Evolutionary conservation across 1,140 invertebrate genomes (phyloP), one percentile per base, ranked within the genome.

Genomic region (Acromyrmex echinatior): DNA sequence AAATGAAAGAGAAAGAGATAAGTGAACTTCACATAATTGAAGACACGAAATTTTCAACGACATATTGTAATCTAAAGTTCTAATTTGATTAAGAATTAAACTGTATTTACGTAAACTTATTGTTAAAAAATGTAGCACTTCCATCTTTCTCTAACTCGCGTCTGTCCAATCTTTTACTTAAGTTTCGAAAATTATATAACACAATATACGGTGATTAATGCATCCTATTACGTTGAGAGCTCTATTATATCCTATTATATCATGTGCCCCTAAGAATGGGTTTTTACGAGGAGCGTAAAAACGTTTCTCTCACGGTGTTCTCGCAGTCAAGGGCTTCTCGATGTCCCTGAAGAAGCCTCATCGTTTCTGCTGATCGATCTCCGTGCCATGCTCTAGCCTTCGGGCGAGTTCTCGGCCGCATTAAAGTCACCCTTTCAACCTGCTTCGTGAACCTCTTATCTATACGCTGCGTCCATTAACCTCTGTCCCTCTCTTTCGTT

Each of bases 381-480:
- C 49, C 28, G 39, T 49, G 68, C 25, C 25, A 31, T n/a, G 78
- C 39, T 53, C 39, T 76, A 56, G 56, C 80, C 56, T 76, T 62
- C 80, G 25, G 80, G 39, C 80, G 35, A 73, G 53, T 18, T 74
- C 80, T 74, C 70, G 68, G 53, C 80, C 80, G 80, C 68, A 82
- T 82, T 82, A 68, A 82, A 82, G 68, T 74, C 80, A 74, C 68
- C 80, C 56, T 80, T 81, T 81, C 78, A 81, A 81, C 68, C 70
- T 84, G 80, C 80, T 76, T 84, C 80, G 80, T 74, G 80, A 84
- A 84, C 25, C 70, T 84, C 70, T 84, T 84, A 84, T 84, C 80
- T 84, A 70, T 56, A 84, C 56, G 80, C 56, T 70, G 80, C 70
- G 70, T 84, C 80, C 80, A 84, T 84, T 84, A 84, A 84, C 80